Evolutionary conservation across 2,888 invertebrate species (phyloP).

Genomic region (Heliconius erato): DNA sequence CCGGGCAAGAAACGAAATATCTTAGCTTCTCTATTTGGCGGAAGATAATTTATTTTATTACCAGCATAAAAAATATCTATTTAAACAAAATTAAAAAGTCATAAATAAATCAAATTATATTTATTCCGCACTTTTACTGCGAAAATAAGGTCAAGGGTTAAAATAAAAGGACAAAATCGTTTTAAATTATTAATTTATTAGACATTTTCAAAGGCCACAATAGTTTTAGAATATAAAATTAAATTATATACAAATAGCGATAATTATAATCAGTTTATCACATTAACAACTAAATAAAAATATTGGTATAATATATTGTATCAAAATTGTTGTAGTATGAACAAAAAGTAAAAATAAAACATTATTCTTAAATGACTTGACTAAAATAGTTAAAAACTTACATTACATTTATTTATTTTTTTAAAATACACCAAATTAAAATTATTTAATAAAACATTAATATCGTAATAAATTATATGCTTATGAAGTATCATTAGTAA

Average conservation of each 20-base stretch:
- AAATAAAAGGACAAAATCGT: constrained; percentile 23
- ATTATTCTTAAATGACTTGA: constrained; percentile 29
- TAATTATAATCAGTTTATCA: constrained; percentile 47
- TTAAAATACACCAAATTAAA: constrained; percentile 27
- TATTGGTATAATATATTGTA: constrained; percentile 16
- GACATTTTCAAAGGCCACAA: constrained; percentile 72
- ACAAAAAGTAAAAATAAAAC: constrained; percentile 22
- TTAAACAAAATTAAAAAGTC: neutral
- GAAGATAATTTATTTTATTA: too few species aligned
- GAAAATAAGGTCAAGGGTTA: neutral
- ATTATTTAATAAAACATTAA: constrained; percentile 51
- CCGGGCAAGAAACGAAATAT: too few species aligned
- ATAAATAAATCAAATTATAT: neutral
- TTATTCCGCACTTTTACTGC: neutral
- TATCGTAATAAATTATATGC: constrained; percentile 58
- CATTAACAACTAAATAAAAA: constrained; percentile 40
- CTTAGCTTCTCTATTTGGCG: too few species aligned
- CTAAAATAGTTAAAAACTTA: constrained; percentile 37
- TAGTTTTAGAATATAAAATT: constrained; percentile 59
- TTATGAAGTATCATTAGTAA: constrained; percentile 68
- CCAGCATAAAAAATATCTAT: too few species aligned
- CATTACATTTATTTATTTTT: constrained; percentile 13
- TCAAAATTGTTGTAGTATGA: constrained; percentile 27
- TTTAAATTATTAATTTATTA: constrained; percentile 68
- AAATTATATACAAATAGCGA: constrained; percentile 61